These are phyloP conservation scores for Rhyacichthys aspro DNA, from an alignment of 2,797 vertebrate species.

Conservation along the genomic window DNA sequence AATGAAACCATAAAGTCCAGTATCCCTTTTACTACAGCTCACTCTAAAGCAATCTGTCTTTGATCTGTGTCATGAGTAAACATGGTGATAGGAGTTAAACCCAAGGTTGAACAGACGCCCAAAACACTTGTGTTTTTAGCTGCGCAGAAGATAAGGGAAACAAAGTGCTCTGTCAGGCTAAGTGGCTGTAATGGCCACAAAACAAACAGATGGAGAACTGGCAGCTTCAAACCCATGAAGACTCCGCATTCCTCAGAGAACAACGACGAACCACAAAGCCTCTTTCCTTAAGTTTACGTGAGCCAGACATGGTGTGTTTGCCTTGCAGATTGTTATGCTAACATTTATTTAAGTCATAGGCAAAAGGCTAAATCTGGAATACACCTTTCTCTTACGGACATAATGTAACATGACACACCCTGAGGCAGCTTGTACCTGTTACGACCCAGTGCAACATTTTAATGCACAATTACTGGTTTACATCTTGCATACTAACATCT, in stretches of 20 bases:
- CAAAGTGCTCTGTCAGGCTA: slow-evolving; percentile 75
- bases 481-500: too few species aligned
- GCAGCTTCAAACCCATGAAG: slow-evolving; percentile 45
- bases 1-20: slow-evolving; percentile 59
- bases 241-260: slow-evolving; percentile 62
- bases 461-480: too few species aligned
- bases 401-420: slow-evolving; percentile 47
- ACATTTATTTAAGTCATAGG: slow-evolving; percentile 55
- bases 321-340: slow-evolving; percentile 63
- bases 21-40: slow-evolving; percentile 19
- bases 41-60: slow-evolving; percentile 60
- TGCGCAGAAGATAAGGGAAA: slow-evolving; percentile 68
- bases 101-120: slow-evolving; percentile 58
- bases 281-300: slow-evolving; percentile 52
- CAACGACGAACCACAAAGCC: slow-evolving; percentile 41
- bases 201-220: slow-evolving; percentile 68
- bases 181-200: slow-evolving; percentile 76
- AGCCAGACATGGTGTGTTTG: slow-evolving; percentile 62
- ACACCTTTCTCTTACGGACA: slow-evolving; percentile 33
- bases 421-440: slow-evolving; percentile 28
- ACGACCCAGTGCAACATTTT: slow-evolving; percentile 6
- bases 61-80: slow-evolving; percentile 66
- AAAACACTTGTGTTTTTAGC: slow-evolving; percentile 65
- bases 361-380: slow-evolving; percentile 38
- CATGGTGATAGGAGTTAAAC: slow-evolving; percentile 56